Percentiles rank a stretch among this genome's conserved stretches.
Conservation (phyloP, 2,797 vertebrate species). For the Malurus leucopterus region DNA sequence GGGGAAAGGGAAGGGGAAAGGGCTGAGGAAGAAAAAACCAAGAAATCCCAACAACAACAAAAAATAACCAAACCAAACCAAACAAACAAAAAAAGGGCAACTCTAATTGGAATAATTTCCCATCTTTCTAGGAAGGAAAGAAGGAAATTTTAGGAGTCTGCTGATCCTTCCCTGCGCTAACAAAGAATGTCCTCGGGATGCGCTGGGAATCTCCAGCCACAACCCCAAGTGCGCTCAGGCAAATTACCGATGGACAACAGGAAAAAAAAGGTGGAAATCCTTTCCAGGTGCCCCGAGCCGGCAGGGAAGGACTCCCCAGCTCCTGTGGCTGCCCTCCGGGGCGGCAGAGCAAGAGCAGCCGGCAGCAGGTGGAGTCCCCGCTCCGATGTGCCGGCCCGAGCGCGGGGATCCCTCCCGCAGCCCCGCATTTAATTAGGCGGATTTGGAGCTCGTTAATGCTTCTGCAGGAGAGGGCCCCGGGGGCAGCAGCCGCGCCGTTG, state of each 20-base stretch:
- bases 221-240: fast-evolving
- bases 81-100: fast-evolving
- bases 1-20: no score
- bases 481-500: neutral
- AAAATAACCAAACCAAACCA: neutral
- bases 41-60: neutral
- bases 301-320: neutral
- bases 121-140: neutral
- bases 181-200: fast-evolving
- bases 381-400: neutral
- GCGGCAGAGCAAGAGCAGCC: neutral
- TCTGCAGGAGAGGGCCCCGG: neutral
- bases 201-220: neutral
- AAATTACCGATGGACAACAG: neutral
- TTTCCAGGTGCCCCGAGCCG: no score
- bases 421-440: neutral
- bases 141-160: fast-evolving
- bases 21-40: neutral
- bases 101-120: neutral
- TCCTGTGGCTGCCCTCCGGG: neutral
- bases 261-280: neutral
- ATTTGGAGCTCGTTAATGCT: neutral
- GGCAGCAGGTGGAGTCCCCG: neutral
- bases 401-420: neutral
- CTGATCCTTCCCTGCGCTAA: neutral